Percentiles rank a stretch among this genome's conserved stretches.
Conservation (phyloP, 2,888 invertebrate species). For the Strigamia crassipes region DNA sequence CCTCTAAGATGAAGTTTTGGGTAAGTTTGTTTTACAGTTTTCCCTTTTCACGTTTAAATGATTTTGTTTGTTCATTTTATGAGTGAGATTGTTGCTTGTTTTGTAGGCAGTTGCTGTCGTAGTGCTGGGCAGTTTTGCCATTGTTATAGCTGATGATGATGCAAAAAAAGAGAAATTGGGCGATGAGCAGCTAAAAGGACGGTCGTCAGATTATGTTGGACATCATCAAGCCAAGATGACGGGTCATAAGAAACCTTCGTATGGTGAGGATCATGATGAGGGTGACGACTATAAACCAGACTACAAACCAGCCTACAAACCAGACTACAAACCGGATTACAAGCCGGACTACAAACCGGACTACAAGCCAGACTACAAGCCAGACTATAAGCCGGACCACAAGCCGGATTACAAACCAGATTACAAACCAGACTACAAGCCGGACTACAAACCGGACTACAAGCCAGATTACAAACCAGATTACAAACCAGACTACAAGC, state of each 20-base stretch:
- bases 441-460: too few species aligned
- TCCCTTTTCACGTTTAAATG: background rate
- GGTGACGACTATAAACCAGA: background rate
- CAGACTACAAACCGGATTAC: background rate
- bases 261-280: background rate
- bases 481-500: too few species aligned
- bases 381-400: background rate
- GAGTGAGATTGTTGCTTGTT: background rate
- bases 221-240: background rate
- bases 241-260: background rate
- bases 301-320: background rate
- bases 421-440: background rate
- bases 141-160: background rate
- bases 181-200: background rate
- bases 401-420: background rate
- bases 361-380: too few species aligned
- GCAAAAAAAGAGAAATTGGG: background rate
- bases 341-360: background rate
- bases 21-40: background rate
- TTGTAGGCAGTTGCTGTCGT: background rate
- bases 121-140: background rate
- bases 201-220: background rate
- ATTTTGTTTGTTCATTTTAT: background rate
- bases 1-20: background rate
- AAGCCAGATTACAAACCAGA: too few species aligned